A percentile compares a stretch with the other conserved stretches of the same genome.
Conservation (phyloP, 2,113 vertebrate genomes). For the Onychostruthus taczanowskii region DNA sequence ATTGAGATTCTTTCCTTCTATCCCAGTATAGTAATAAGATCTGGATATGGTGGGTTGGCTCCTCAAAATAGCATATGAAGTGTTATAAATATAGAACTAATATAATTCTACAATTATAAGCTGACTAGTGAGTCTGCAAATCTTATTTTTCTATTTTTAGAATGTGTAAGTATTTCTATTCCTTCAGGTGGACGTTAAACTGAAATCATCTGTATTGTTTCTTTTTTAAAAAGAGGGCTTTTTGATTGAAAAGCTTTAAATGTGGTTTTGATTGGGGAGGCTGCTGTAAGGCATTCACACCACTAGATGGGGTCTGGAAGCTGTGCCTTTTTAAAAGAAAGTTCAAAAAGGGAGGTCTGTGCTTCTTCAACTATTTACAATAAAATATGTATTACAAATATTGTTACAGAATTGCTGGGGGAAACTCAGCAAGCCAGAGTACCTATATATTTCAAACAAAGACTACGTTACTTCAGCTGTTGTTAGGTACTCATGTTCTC, state of each 20-base stretch:
- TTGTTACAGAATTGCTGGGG: not conserved
- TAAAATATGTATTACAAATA: not conserved
- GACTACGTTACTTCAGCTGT: not conserved
- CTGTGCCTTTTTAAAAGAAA: not conserved
- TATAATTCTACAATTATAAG: not conserved
- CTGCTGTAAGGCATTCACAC: not conserved
- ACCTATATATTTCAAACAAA: not conserved
- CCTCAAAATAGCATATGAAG: not conserved
- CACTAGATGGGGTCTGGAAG: conserved; percentile 49
- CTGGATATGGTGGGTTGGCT: not conserved
- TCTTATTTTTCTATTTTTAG: not conserved
- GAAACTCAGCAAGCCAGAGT: not conserved
- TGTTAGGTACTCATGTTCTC: not conserved
- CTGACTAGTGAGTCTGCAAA: not conserved
- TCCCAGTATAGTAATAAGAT: not conserved
- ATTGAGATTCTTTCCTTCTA: not conserved
- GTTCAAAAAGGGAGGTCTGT: not conserved
- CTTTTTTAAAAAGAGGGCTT: not conserved
- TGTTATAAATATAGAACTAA: not conserved
- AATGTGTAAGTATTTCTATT: not conserved
- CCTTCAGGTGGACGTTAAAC: not conserved
- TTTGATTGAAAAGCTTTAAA: not conserved
- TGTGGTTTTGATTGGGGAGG: not conserved
- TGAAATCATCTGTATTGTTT: not conserved
- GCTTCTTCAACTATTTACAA: not conserved